Conservation (phyloP, 2,113 vertebrate genomes). For the Phaethornis superciliosus region DNA sequence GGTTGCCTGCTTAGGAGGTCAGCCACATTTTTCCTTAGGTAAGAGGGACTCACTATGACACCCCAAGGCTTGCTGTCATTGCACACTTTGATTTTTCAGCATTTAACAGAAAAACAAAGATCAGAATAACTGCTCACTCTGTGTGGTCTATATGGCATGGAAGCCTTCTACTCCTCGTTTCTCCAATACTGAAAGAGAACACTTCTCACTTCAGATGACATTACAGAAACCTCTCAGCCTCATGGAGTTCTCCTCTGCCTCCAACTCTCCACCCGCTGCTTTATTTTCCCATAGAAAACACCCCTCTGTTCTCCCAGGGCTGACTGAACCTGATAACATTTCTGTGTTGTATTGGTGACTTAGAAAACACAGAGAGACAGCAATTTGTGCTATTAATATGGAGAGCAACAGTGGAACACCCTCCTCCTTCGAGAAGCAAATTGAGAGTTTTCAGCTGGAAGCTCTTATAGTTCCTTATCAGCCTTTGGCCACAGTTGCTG, state of each 20-base stretch:
- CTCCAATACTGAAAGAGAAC: not conserved
- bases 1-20: rapidly evolving
- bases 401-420: not conserved
- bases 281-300: not conserved
- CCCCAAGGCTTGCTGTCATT: not conserved
- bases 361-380: not conserved
- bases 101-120: not conserved
- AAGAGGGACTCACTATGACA: not conserved
- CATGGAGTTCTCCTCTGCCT: not conserved
- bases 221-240: not conserved
- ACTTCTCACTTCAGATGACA: not conserved
- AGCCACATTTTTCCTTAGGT: not conserved
- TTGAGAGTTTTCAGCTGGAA: not conserved
- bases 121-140: not conserved
- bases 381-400: not conserved
- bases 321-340: not conserved
- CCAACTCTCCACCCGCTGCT: not conserved
- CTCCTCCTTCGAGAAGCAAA: not conserved
- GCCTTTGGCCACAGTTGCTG: slow-evolving; percentile 53
- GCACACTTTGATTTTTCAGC: not conserved
- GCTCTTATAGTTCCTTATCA: slow-evolving; percentile 32
- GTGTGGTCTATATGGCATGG: not conserved
- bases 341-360: not conserved
- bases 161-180: not conserved
- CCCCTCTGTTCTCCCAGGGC: not conserved